Evolutionary conservation across 2,888 invertebrate species (phyloP).

Genomic region (Protonemura montana): DNA sequence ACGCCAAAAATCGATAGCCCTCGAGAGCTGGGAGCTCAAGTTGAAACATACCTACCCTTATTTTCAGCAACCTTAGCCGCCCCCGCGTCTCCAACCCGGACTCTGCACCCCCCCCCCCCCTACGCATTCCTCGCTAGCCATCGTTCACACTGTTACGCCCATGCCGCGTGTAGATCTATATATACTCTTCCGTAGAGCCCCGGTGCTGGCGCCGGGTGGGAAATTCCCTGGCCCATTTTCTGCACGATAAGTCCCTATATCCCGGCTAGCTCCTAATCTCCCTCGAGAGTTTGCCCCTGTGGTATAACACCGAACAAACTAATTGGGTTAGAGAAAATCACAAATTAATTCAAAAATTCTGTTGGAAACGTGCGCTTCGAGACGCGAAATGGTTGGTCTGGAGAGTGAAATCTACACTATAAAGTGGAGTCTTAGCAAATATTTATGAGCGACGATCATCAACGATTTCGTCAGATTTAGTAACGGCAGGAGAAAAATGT

Average conservation of each 20-base stretch:
- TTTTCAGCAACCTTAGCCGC: not conserved
- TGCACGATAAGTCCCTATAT: not conserved
- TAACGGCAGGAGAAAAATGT: too few relatives aligned
- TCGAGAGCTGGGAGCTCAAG: slow-evolving; percentile 8
- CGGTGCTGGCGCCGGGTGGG: not conserved
- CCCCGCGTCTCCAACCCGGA: not conserved
- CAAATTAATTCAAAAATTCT: not conserved
- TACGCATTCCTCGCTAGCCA: not conserved
- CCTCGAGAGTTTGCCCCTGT: not conserved
- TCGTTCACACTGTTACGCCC: not conserved
- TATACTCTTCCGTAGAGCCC: not conserved
- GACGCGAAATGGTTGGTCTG: too few relatives aligned
- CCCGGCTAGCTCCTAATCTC: not conserved
- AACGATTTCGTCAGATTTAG: not conserved
- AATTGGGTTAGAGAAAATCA: slow-evolving; percentile 1
- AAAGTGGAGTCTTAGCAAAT: not conserved
- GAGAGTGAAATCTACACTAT: not conserved
- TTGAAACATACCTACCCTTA: slow-evolving; percentile 28
- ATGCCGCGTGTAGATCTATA: not conserved
- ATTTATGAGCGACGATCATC: not conserved
- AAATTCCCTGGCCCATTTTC: not conserved
- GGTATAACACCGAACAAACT: not conserved
- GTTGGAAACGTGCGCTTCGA: not conserved
- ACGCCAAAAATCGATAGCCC: slow-evolving; percentile 2
- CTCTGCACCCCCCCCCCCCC: not conserved